Base-by-base conservation (phyloP, 1,140 invertebrate species). In the Copidosoma floridanum region DNA sequence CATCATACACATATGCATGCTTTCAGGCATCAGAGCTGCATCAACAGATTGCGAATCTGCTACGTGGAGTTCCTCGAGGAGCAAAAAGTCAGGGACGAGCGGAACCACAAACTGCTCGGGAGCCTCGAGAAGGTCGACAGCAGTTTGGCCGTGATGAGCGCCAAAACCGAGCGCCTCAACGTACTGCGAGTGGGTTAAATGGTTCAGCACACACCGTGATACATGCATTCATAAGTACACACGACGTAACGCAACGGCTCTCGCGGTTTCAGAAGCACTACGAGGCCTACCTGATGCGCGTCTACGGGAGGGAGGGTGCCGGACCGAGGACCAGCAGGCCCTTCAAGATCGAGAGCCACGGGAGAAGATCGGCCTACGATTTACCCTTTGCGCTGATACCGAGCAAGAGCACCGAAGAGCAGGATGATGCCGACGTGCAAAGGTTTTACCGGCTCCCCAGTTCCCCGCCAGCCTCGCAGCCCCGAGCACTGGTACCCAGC, bases 51-150 rank as follows among this genome's bases (percentile, higher is more conserved):
- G 18, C 75, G 82, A 53, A 74, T 82, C 46, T 82, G 83, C 65
- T 86, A 86, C 65, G 83, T 85, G 44, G 77, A 81, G 26, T 86
- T 86, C 71, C 69, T 86, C 48, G 84, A 86, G 60, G 84, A 85
- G 67, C 84, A 86, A 63, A 72, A 73, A 44, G 70, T 74, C 16
- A 78, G 85, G 51, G 83, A 85, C 57, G 82, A 85, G 64, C 77
- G 85, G 20, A 87, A 86, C 71, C 81, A 83, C 57, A 79, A 81
- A 66, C 76, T 87, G 43, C 74, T 85, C 16, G 74, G 77, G 38
- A 77, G 81, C 52, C 71, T 87, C 55, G 83, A 85, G 64, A 79
- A 77, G 35, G 81, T 86, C 24, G 85, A 86, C 69, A 81, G 74
- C 44, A 79, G 82, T 62, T 79, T 86, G 21, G 73, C 79, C 7